Conservation (phyloP, 1,140 invertebrate genomes). For the Drosophila insularis region DNA sequence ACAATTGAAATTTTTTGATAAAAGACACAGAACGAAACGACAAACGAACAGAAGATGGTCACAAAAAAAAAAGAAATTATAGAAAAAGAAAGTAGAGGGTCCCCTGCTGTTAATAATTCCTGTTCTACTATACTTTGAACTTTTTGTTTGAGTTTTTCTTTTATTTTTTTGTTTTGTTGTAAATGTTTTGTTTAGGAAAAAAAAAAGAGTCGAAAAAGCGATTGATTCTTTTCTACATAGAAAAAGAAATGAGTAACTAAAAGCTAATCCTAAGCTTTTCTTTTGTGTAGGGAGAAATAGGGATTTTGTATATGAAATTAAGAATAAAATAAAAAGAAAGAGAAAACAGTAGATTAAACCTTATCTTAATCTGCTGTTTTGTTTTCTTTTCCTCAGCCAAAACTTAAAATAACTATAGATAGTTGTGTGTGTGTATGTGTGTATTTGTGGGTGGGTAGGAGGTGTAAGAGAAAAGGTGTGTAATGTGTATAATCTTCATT, state of each 20-base stretch:
- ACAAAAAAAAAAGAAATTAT: conserved; percentile 13
- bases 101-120: conserved; percentile 2
- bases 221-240: conserved; percentile 1
- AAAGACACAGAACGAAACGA: conserved; percentile 57
- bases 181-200: not conserved
- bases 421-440: conserved; percentile 33
- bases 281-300: not conserved
- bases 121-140: not conserved
- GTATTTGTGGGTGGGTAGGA: not conserved
- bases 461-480: not conserved
- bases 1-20: conserved; percentile 33
- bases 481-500: conserved; percentile 63
- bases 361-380: conserved; percentile 48
- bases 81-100: conserved; percentile 10
- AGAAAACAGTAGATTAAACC: conserved; percentile 9
- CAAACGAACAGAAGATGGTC: conserved; percentile 24
- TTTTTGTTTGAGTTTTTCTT: conserved; percentile 15
- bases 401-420: conserved; percentile 77
- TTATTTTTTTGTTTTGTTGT: conserved; percentile 19
- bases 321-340: not conserved
- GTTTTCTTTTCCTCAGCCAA: conserved; percentile 40
- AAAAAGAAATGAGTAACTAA: conserved; percentile 6
- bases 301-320: not conserved
- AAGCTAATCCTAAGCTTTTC: conserved; percentile 11
- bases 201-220: not conserved